Percentiles rank a stretch among this genome's conserved stretches.
phyloP scores from a whole-genome alignment of 2,888 invertebrate genomes.

The Sarcophaga caerulescens region DNA sequence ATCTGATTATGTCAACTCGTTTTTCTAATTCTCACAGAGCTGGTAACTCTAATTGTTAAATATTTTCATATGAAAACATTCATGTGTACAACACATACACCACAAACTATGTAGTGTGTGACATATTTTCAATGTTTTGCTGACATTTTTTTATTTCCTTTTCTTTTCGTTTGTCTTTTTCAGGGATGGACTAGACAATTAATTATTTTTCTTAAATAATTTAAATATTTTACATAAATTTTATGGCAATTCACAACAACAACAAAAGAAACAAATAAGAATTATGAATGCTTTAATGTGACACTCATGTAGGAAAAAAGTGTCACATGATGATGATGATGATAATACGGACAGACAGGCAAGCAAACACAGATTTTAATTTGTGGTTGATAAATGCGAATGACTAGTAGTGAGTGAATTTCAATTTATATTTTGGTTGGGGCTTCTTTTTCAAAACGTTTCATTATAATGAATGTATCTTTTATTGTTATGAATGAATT shows the following conservation, averaged over 20 bases:
- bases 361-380: background rate
- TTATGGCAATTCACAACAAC: conserved; percentile 17
- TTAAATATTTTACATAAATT: conserved; percentile 52
- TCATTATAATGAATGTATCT: conserved; percentile 43
- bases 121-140: conserved; percentile 6
- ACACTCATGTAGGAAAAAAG: no score
- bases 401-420: background rate
- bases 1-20: no score
- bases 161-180: background rate
- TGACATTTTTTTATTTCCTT: background rate
- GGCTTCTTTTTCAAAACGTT: background rate
- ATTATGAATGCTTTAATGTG: background rate
- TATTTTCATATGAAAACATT: background rate
- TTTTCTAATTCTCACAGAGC: background rate
- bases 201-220: conserved; percentile 56
- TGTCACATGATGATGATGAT: no score
- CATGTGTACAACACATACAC: background rate
- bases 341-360: no score
- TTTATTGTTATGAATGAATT: conserved; percentile 49
- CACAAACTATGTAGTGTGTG: background rate
- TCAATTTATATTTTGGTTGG: conserved; percentile 17
- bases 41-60: conserved; percentile 10
- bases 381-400: conserved; percentile 35
- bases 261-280: background rate
- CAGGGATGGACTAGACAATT: conserved; percentile 52